Conservation (phyloP, 2,888 invertebrate species). For the Linnaemya tessellans region DNA sequence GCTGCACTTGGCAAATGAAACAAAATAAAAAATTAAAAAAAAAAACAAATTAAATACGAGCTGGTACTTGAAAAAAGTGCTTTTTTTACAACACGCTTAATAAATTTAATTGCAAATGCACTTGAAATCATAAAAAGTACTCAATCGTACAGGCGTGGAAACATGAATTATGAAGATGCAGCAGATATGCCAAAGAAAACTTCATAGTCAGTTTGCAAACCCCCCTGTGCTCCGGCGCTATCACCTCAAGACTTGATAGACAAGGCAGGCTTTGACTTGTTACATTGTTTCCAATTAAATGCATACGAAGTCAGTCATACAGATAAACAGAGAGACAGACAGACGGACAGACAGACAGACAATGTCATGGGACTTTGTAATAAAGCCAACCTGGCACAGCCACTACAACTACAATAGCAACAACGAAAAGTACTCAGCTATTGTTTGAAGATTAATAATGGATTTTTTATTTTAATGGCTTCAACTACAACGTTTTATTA, state of each 20-base stretch:
- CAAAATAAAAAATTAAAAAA: not conserved
- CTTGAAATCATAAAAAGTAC: conserved; percentile 61
- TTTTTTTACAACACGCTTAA: conserved; percentile 49
- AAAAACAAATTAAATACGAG: not conserved
- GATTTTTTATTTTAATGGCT: conserved; percentile 1
- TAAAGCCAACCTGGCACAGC: not conserved
- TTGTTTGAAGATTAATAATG: conserved; percentile 51
- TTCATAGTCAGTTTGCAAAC: conserved; percentile 12
- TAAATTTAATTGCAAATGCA: conserved; percentile 70
- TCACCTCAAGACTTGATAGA: conserved; percentile 13
- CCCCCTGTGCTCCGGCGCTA: not conserved
- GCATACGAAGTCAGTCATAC: conserved; percentile 13
- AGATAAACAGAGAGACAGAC: conserved; percentile 71
- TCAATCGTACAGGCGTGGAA: not conserved
- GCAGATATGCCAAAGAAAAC: conserved; percentile 65
- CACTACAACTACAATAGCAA: too few relatives aligned
- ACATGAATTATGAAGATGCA: conserved; percentile 37
- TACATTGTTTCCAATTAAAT: conserved; percentile 36
- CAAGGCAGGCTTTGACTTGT: conserved; percentile 21
- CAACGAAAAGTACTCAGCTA: conserved; percentile 21
- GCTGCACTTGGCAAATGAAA: conserved; percentile 66
- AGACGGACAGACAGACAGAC: conserved; percentile 67
- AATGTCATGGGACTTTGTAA: conserved; percentile 79
- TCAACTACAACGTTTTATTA: not conserved
- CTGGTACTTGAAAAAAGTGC: conserved; percentile 11